Evolutionary conservation across 2,888 invertebrate genomes (phyloP), one percentile per base, ranked within the genome.

Genomic region (Siphlonurus alternatus): DNA sequence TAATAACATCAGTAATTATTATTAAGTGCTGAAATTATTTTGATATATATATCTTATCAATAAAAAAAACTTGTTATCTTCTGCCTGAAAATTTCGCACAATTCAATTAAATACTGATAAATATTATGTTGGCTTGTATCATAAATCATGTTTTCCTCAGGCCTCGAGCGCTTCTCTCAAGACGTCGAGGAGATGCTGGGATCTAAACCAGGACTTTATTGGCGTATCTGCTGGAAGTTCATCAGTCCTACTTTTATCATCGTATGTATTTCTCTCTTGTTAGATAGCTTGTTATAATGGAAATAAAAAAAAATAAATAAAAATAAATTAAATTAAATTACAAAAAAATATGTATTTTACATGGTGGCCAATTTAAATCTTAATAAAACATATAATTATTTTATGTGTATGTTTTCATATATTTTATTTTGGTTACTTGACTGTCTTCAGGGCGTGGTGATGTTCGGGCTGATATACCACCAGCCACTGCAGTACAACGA

Each of bases 151-250:
- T 60, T 64, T 66, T 67, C 70, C 71, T 25, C 72, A 89, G 89
- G 89, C 61, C 74, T 90, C 70, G 84, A 88, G 68, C 80, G 84
- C 71, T 88, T 91, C 72, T 85, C 86, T 1, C 81, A 84, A 71
- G 90, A 91, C 71, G 86, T 89, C 0, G 82, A 88, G 71, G 83
- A 85, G 65, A 91, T 91, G 89, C 78, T 89, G 0, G 89, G 89
- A 1, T 82, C 82, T 71, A 79, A 82, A 70, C 90, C 90, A 1
- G 86, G 87, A 2, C 70, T 87, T 1, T 90, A 87, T 72, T 91
- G 89, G 89, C 79, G 88, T 71, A 82, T 90, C 71, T 90, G 89
- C 73, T 91, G 91, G 91, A 91, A 91, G 74, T 88, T 89, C 72
- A 80, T 90, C 71, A 88, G 88, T 71, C 91, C 91, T 0, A 77